Percentiles rank a stretch among this genome's conserved stretches.
These are phyloP conservation scores for Archegozetes longisetosus DNA, from an alignment of 1,140 invertebrate genomes.

Conservation along the genomic window DNA sequence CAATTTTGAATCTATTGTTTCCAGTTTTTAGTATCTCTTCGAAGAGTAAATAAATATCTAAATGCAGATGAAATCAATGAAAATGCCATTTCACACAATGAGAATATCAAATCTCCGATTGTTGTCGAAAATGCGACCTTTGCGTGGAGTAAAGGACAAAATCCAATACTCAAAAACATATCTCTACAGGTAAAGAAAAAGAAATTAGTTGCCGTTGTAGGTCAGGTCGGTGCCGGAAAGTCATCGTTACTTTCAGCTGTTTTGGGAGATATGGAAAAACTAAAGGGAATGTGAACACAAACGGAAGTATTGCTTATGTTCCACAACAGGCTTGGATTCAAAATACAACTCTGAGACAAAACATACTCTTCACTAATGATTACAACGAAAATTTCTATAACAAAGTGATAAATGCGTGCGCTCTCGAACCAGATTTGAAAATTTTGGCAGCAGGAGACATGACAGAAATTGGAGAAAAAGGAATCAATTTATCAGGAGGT, in stretches of 20 bases:
- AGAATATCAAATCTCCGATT: constrained; percentile 22
- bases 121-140: constrained; percentile 33
- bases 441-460: constrained; percentile 29
- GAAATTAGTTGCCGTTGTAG: constrained; percentile 49
- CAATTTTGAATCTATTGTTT: background rate
- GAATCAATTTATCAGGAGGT: constrained; percentile 30
- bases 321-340: constrained; percentile 41
- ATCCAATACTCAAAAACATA: constrained; percentile 33
- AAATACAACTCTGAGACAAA: constrained; percentile 33
- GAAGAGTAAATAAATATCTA: constrained; percentile 22
- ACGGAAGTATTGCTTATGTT: constrained; percentile 29
- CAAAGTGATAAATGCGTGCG: constrained; percentile 23
- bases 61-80: constrained; percentile 23
- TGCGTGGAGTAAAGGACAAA: constrained; percentile 29
- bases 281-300: constrained; percentile 17
- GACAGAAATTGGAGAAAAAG: constrained; percentile 35
- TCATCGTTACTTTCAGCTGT: constrained; percentile 34
- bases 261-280: constrained; percentile 23
- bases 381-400: constrained; percentile 27
- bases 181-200: constrained; percentile 42
- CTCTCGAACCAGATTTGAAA: constrained; percentile 16
- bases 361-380: constrained; percentile 39
- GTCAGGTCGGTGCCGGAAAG: constrained; percentile 56
- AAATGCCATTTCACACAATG: constrained; percentile 20
- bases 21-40: constrained; percentile 23